Evolutionary conservation across 2,888 invertebrate species (phyloP).

Genomic region (Mechanitis messenoides): DNA sequence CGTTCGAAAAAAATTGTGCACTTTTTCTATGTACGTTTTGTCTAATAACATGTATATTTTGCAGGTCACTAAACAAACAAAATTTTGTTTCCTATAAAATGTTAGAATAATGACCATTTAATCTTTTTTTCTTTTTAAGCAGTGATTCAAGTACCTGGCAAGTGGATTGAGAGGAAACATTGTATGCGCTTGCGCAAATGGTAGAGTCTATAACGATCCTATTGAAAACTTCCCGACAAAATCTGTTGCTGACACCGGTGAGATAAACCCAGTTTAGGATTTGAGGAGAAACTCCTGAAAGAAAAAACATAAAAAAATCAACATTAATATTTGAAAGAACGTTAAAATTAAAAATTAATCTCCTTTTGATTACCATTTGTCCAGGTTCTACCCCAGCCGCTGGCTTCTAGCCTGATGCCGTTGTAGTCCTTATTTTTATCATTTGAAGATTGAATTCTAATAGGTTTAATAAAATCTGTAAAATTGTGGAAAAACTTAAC

Average conservation of each 20-base stretch:
- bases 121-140: too few species aligned
- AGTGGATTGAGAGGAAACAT: conserved; percentile 54
- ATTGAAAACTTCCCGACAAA: conserved; percentile 40
- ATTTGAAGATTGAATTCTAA: conserved; percentile 45
- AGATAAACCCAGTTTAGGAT: conserved; percentile 57
- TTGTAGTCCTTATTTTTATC: conserved; percentile 47
- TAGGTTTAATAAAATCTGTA: conserved; percentile 48
- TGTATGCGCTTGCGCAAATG: conserved; percentile 52
- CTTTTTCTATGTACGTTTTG: too few species aligned
- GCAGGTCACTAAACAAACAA: too few species aligned
- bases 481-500: background rate
- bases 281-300: conserved; percentile 40
- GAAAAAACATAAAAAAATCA: background rate
- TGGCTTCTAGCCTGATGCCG: conserved; percentile 41
- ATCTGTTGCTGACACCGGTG: conserved; percentile 41
- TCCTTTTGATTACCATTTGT: conserved; percentile 39
- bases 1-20: too few species aligned
- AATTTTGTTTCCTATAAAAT: too few species aligned
- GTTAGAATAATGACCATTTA: conserved; percentile 1
- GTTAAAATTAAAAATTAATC: conserved; percentile 2
- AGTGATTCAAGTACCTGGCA: conserved; percentile 42
- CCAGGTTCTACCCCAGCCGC: conserved; percentile 61
- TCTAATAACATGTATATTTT: too few species aligned
- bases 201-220: conserved; percentile 46
- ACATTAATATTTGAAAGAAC: background rate